Base-by-base conservation (phyloP, 2,797 vertebrate species). In the Smutsia gigantea region DNA sequence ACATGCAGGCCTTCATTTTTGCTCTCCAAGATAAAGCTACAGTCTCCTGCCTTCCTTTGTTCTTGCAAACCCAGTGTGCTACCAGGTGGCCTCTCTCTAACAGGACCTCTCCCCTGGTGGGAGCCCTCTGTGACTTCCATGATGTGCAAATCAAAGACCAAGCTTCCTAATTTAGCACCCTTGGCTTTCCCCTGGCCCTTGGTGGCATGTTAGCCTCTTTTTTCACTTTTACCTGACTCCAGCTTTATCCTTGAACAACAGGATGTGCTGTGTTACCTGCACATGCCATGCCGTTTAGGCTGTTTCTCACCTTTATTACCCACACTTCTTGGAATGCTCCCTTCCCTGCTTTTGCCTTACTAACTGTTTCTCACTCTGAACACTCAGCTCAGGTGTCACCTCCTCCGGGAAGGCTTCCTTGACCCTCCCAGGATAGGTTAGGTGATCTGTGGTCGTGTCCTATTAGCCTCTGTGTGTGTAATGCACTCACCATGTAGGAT, bases 381-480 rank as follows among this genome's bases (percentile, higher is more conserved):
- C 19, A 61, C 46, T 69, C 66, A 75, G 51, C 25, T 64, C 27
- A 77, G 34, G 68, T 92, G 71, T 68, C 37, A 72, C 57, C 59
- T 87, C 77, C 68, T 95, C 79, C 64, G 68, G n/a, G 95, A 95
- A 93, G 77, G 77, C 85, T 87, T 96, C 57, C 59, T 19, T 51
- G 68, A 63, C 59, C 49, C 57, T 95, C 81, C n/a, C 19, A 79
- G 93, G 49, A 53, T 68, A 71, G 64, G 37, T 90, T 59, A 79
- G 69, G 29, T 90, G 51, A 64, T 61, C 55, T 34, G 72, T 12
- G 25, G 5, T 23, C 77, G 92, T 69, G 34, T 66, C 23, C 71
- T 64, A 0, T 57, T 34, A 11, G 93, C 94, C 29, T 85, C 7
- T 57, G 4, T 59, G 49, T 27, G 75, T 68, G 55, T 37, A 10